Conservation (phyloP, 2,797 vertebrate genomes). For the Pseudochromis fuscus region DNA sequence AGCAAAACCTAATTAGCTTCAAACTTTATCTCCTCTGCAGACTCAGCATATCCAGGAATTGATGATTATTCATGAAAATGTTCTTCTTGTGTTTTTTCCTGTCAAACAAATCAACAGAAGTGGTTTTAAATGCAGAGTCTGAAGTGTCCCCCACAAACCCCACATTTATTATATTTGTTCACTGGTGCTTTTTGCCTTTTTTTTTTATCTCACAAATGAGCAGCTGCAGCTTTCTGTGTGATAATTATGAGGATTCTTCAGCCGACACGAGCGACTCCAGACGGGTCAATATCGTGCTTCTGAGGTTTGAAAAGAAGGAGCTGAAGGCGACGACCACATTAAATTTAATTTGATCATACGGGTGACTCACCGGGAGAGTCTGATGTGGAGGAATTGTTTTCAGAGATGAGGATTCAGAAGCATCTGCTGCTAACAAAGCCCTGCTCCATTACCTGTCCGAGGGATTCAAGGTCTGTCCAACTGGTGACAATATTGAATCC, state of each 20-base stretch:
- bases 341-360: constrained; percentile 40
- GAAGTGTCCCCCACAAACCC: no score
- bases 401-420: not conserved
- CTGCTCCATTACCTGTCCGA: not conserved
- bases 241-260: constrained; percentile 5
- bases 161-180: no score
- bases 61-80: no score
- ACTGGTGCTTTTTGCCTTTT: not conserved
- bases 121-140: no score
- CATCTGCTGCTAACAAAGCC: not conserved
- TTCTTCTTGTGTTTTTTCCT: no score
- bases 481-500: no score
- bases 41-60: no score
- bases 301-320: constrained; percentile 29
- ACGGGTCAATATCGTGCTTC: constrained; percentile 13
- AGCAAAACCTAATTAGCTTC: not conserved
- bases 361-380: constrained; percentile 44
- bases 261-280: constrained; percentile 3
- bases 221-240: not conserved
- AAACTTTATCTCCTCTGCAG: not conserved
- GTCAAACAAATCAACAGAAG: no score
- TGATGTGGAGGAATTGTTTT: constrained; percentile 13
- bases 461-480: no score
- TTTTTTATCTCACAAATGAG: not conserved
- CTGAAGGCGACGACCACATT: constrained; percentile 2